Base-by-base conservation (phyloP, 2,888 invertebrate species). In the Phorcus lineatus region DNA sequence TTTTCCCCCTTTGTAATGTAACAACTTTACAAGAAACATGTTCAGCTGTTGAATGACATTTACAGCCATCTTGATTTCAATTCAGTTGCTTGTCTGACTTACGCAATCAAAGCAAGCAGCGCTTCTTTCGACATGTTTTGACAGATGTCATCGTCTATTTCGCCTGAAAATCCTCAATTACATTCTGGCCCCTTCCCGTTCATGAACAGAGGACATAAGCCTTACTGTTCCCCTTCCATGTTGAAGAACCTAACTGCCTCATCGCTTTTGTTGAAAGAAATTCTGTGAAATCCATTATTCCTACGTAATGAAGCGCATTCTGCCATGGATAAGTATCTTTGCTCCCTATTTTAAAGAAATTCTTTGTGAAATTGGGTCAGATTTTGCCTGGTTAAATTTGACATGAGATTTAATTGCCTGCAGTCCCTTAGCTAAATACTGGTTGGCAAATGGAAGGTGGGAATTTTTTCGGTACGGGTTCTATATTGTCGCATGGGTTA, bases 1-100 rank as follows among this genome's bases (percentile, higher is more conserved):
- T 47, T 47, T 47, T 47, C 13, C 47, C 47, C 11, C 11, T 47
- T 4, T 47, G 47, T 1, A 1, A 11, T 9, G 47, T 11, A 13
- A 11, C 47, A 47, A 47, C 47, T 47, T 11, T 13, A 47, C 11
- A 13, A 6, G 47, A 47, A 47, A 47, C 47, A 47, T 47, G 47
- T 47, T 47, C 70, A 70, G 70, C 70, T 70, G 70, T n/a, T 31
- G 31, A 70, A 70, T 40, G 70, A 36, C 31, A 36, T 70, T 9
- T n/a, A 40, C 70, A 70, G 36, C n/a, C 70, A 67, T 70, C 70
- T 70, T 70, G 70, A 70, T 70, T 70, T 36, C 70, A 70, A 70
- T 36, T 36, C 19, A 31, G 36, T 36, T 28, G n/a, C 70, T n/a
- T 70, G 70, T 6, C 70, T 70, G 19, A 36, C 70, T 70, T 70